Evolutionary conservation across 2,797 vertebrate genomes (phyloP), one percentile per base, ranked within the genome.

Genomic region (Helicolenus hilgendorfi): DNA sequence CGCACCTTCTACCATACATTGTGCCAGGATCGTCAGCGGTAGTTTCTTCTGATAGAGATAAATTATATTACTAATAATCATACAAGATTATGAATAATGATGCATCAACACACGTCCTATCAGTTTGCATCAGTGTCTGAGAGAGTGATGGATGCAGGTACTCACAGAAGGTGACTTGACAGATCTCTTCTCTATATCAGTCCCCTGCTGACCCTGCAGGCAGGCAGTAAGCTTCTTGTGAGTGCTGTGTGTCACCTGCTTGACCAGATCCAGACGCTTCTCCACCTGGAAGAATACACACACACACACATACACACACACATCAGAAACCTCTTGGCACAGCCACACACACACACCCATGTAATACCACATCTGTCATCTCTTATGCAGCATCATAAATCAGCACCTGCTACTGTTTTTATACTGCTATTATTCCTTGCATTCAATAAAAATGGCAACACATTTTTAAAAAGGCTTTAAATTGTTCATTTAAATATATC

Each of bases 221-320:
- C 99, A 99, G 74, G 98, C 98, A 0, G 98, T 98, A 89, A 99
- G 98, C 95, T 99, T 99, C 97, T 99, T 99, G 96, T 99, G 99
- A 22, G 98, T 99, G 97, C 99, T 99, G 95, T 99, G 99, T 26
- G 98, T 98, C 84, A 99, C 99, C 92, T 99, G 98, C 93, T 99
- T 99, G 92, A 99, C 99, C 94, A 99, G 96, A 94, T 99, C 99
- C 96, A 99, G 96, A 29, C 99, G 98, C 93, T 99, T 99, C 96
- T 99, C 99, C 94, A 99, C 99, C 99, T 99, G 94, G 0, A 64
- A 0, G n/a, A 29, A 67, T 35, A 67, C 8, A 69, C 20, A 55
- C 13, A 38, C 24, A 33, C 1, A 14, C 24, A 35, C 22, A 29
- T 1, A 29, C 29, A 65, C 38, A 64, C 7, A 77, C 55, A 77